Evolutionary conservation across 2,888 invertebrate species (phyloP).

Genomic region (Limnephilus marmoratus): DNA sequence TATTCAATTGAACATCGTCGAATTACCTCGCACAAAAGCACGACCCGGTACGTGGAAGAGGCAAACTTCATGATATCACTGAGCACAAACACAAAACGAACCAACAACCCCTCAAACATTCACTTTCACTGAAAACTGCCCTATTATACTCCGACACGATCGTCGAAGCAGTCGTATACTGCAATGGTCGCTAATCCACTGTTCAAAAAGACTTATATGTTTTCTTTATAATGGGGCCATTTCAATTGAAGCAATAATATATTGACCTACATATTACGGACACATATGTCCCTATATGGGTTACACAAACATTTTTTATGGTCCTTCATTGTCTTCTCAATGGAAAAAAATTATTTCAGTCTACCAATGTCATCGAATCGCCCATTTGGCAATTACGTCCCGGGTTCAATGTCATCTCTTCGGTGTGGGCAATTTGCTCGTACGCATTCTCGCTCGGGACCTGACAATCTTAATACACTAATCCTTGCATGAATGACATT

Average conservation of each 20-base stretch:
- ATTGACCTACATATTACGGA: conserved; percentile 78
- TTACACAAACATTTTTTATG: conserved; percentile 53
- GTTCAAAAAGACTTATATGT: conserved; percentile 59
- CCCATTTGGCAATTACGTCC: conserved; percentile 40
- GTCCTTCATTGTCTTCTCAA: conserved; percentile 51
- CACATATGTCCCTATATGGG: conserved; percentile 51
- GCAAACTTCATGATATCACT: conserved; percentile 49
- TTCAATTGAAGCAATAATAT: conserved; percentile 65
- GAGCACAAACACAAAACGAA: conserved; percentile 5
- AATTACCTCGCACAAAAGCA: conserved; percentile 57
- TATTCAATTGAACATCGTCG: background rate
- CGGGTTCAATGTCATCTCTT: conserved; percentile 53
- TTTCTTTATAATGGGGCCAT: conserved; percentile 63
- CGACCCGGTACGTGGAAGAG: conserved; percentile 40
- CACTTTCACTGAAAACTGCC: background rate
- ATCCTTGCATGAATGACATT: conserved; percentile 52
- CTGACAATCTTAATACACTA: conserved; percentile 57
- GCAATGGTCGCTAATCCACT: conserved; percentile 53
- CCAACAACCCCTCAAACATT: background rate
- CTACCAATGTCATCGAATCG: conserved; percentile 52
- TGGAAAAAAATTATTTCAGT: conserved; percentile 46
- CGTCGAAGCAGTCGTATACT: conserved; percentile 33
- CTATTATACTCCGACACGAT: background rate
- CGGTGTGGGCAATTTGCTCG: background rate
- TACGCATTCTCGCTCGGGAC: conserved; percentile 19